These are phyloP conservation scores for Sepiola atlantica DNA, from an alignment of 2,888 invertebrate species.

Conservation along the genomic window DNA sequence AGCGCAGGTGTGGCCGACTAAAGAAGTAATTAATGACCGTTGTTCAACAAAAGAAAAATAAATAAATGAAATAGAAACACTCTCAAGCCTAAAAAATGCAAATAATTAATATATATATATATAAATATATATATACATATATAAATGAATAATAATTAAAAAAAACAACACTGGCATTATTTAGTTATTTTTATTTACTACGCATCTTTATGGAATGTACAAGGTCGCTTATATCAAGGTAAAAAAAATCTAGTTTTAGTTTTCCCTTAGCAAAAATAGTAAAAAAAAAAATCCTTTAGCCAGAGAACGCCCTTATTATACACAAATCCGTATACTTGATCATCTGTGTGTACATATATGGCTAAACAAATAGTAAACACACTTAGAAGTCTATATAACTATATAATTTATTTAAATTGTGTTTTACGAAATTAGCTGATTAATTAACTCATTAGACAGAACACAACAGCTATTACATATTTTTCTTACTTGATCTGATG, in stretches of 20 bases:
- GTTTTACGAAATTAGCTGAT: not conserved
- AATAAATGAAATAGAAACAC: not conserved
- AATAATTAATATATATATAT: not conserved
- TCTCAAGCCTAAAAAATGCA: not conserved
- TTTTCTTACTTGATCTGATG: not conserved
- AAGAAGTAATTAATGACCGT: constrained; percentile 11
- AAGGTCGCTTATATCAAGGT: constrained; percentile 32
- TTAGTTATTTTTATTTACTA: not conserved
- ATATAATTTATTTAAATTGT: not conserved
- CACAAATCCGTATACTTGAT: not conserved
- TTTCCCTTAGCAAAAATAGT: not conserved
- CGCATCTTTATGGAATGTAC: constrained; percentile 32
- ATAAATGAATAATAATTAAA: too few relatives aligned
- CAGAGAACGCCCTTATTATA: constrained; percentile 14
- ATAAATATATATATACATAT: not conserved
- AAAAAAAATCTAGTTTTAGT: constrained; percentile 14
- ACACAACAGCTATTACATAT: constrained; percentile 5
- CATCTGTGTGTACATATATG: not conserved
- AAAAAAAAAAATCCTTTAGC: not conserved
- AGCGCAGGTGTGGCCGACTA: constrained; percentile 33
- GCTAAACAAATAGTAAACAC: constrained; percentile 22
- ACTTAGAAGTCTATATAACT: not conserved
- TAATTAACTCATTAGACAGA: not conserved
- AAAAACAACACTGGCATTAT: not conserved
- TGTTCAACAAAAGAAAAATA: not conserved